Conservation (phyloP, 1,140 invertebrate species). For the honey bee (Apis mellifera) region Amel_HAv3.1 CM009940.2:10859001-10859500, state of each 20-base stretch:
- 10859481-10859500: neutral
- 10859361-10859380: neutral
- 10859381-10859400: neutral
- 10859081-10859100: conserved; percentile 76
- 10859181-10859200: conserved; percentile 6
- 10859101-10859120: conserved; percentile 70
- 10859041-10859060: conserved; percentile 72
- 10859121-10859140: conserved; percentile 73
- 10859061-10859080: conserved; percentile 62
- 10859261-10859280: conserved; percentile 57
- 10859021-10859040: conserved; percentile 76
- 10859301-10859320: neutral
- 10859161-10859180: conserved; percentile 48
- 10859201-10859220: conserved; percentile 28
- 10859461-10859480: conserved; percentile 43
- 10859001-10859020: conserved; percentile 54
- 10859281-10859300: conserved; percentile 36
- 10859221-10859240: conserved; percentile 25
- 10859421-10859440: conserved; percentile 65
- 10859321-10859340: conserved; percentile 43
- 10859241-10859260: conserved; percentile 59
- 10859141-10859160: conserved; percentile 75
- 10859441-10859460: conserved; percentile 71
- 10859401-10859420: neutral
- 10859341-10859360: conserved; percentile 16